phyloP scores from a whole-genome alignment of 2,888 invertebrate genomes.

The Dorcus hopei region DNA sequence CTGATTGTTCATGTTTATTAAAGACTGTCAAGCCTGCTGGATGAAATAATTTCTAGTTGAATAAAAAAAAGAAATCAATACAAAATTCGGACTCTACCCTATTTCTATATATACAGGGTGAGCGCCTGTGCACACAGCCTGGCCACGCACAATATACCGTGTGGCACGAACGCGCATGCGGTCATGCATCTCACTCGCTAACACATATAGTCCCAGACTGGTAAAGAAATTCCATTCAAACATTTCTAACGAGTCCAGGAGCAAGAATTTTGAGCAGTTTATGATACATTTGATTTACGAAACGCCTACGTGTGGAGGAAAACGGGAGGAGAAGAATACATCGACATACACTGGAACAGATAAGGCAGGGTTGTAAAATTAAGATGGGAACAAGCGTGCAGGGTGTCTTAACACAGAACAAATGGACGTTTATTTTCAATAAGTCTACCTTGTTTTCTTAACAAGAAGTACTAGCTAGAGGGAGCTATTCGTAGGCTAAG shows the following conservation, averaged over 20 bases:
- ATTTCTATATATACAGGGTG: slow-evolving; percentile 32
- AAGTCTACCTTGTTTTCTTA: slow-evolving; percentile 27
- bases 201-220: slow-evolving; percentile 2
- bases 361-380: slow-evolving; percentile 1
- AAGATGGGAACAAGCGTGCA: slow-evolving; percentile 11
- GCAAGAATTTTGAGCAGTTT: neutral
- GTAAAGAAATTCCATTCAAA: slow-evolving; percentile 4
- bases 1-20: too few species aligned
- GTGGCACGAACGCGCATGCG: slow-evolving; percentile 42
- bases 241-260: neutral
- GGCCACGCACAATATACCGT: slow-evolving; percentile 57
- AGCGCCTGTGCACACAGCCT: slow-evolving; percentile 64
- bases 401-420: slow-evolving; percentile 7
- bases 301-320: neutral
- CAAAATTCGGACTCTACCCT: slow-evolving; percentile 2
- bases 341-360: slow-evolving; percentile 15
- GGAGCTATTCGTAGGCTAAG: slow-evolving; percentile 2
- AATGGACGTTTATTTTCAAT: slow-evolving; percentile 1
- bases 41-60: neutral
- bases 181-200: slow-evolving; percentile 33
- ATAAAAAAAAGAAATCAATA: neutral
- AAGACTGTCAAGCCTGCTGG: slow-evolving; percentile 15
- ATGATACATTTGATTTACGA: neutral
- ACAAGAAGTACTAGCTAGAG: slow-evolving; percentile 12
- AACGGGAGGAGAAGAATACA: slow-evolving; percentile 3